A percentile compares a stretch with the other conserved stretches of the same genome.
Conservation (phyloP, 2,888 invertebrate species). For the Ormyrus rosae region DNA sequence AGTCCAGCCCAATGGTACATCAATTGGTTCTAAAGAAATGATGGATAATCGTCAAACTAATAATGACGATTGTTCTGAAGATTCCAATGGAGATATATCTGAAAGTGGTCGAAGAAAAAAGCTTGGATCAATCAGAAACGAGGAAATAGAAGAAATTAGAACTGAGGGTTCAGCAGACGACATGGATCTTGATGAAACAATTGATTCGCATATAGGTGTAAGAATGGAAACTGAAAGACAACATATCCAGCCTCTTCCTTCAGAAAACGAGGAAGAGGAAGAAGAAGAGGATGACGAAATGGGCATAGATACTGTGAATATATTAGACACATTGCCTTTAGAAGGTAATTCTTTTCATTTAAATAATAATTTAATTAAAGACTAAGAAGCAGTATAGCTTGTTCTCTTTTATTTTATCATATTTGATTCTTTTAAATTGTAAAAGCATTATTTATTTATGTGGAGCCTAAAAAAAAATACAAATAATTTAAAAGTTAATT, state of each 20-base stretch:
- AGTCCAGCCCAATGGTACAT: slow-evolving; percentile 50
- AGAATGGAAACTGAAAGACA: slow-evolving; percentile 69
- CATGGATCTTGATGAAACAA: slow-evolving; percentile 74
- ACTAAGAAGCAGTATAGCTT: neutral
- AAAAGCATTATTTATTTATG: neutral
- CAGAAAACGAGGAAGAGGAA: slow-evolving; percentile 71
- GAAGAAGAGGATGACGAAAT: slow-evolving; percentile 67
- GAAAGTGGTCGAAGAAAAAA: slow-evolving; percentile 65
- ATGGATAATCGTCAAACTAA: slow-evolving; percentile 64
- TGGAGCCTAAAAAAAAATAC: neutral
- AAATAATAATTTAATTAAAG: neutral
- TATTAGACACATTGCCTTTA: slow-evolving; percentile 71
- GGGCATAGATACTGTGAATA: slow-evolving; percentile 67
- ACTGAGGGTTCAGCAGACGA: slow-evolving; percentile 73
- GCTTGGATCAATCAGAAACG: slow-evolving; percentile 22
- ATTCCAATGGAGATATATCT: slow-evolving; percentile 76
- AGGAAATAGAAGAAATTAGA: slow-evolving; percentile 70
- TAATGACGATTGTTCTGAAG: slow-evolving; percentile 71
- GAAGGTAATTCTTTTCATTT: slow-evolving; percentile 44
- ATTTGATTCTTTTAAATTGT: neutral
- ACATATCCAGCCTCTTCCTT: slow-evolving; percentile 60
- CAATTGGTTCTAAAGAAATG: slow-evolving; percentile 62
- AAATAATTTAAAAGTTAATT: neutral
- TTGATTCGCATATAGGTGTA: slow-evolving; percentile 73
- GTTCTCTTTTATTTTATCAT: neutral